Percentiles rank a stretch among this genome's conserved stretches.
Evolutionary conservation across 1,140 invertebrate species (phyloP).

Genomic region (Campoletis sonorensis): DNA sequence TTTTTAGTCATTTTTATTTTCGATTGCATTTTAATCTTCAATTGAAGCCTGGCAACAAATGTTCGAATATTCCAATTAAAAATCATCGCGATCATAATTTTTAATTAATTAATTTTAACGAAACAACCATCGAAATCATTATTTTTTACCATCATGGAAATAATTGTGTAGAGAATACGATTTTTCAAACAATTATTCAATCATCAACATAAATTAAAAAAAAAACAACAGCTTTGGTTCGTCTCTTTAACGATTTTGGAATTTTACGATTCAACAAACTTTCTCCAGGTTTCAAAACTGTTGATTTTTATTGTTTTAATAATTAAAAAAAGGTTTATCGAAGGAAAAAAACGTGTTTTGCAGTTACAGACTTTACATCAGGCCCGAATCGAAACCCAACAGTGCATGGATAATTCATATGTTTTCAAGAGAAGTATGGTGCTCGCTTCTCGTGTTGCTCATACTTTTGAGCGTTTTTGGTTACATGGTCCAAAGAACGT

Average conservation of each 20-base stretch:
- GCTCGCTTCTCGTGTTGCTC: slow-evolving; percentile 45
- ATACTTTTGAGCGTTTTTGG: slow-evolving; percentile 53
- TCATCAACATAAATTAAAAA: background rate
- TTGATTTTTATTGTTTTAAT: background rate
- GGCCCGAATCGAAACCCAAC: slow-evolving; percentile 53
- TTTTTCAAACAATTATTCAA: background rate
- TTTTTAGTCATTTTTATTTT: too few relatives aligned
- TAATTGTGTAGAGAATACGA: too few relatives aligned
- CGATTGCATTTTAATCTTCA: too few relatives aligned
- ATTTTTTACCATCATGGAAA: too few relatives aligned
- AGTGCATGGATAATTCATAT: slow-evolving; percentile 58
- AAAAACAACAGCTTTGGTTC: too few relatives aligned
- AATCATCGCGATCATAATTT: too few relatives aligned
- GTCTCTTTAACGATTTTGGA: too few relatives aligned
- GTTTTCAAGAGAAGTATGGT: slow-evolving; percentile 56
- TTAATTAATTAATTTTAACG: too few relatives aligned
- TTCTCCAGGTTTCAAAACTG: background rate
- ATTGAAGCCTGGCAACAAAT: too few relatives aligned
- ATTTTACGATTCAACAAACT: background rate
- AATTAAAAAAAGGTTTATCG: background rate
- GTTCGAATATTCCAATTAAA: too few relatives aligned
- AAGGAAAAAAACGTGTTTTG: slow-evolving; percentile 20
- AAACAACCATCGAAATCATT: too few relatives aligned
- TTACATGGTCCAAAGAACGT: slow-evolving; percentile 53
- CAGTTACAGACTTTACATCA: slow-evolving; percentile 60